Evolutionary conservation across 64 coral and sea anemone genomes (phyloP).

Genomic region (Pocillopora verrucosa): DNA sequence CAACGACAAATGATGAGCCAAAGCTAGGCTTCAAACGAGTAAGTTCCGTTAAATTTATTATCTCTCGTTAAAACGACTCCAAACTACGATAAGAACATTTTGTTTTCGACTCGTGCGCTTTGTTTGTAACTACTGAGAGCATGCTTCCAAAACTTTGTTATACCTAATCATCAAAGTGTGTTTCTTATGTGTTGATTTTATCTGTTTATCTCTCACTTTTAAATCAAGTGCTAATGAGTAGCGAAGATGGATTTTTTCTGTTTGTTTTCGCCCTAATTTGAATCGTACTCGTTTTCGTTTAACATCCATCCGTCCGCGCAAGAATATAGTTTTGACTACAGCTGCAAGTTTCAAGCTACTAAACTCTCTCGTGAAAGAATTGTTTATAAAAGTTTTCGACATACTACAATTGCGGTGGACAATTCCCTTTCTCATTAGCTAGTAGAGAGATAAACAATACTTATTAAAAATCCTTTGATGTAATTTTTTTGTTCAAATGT

Average conservation of each 20-base stretch:
- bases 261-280: background rate
- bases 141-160: too few species aligned
- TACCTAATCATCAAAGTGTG: too few species aligned
- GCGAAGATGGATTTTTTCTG: background rate
- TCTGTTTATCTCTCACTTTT: background rate
- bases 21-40: too few species aligned
- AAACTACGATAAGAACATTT: too few species aligned
- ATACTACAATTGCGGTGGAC: background rate
- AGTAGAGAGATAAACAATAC: background rate
- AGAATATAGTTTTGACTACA: background rate
- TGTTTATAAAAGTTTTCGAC: background rate
- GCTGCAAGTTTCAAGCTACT: background rate
- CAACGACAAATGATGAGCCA: too few species aligned
- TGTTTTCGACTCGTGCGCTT: too few species aligned
- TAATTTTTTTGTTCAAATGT: background rate
- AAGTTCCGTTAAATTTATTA: too few species aligned
- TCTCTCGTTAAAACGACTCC: too few species aligned
- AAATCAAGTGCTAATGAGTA: background rate
- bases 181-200: background rate
- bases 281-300: background rate
- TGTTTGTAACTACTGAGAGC: too few species aligned
- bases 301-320: background rate
- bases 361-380: background rate
- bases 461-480: background rate
- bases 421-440: background rate